Evolutionary conservation across 2,797 vertebrate species (phyloP), one percentile per base, ranked within the genome.

Genomic region (Muscicapa comitata): DNA sequence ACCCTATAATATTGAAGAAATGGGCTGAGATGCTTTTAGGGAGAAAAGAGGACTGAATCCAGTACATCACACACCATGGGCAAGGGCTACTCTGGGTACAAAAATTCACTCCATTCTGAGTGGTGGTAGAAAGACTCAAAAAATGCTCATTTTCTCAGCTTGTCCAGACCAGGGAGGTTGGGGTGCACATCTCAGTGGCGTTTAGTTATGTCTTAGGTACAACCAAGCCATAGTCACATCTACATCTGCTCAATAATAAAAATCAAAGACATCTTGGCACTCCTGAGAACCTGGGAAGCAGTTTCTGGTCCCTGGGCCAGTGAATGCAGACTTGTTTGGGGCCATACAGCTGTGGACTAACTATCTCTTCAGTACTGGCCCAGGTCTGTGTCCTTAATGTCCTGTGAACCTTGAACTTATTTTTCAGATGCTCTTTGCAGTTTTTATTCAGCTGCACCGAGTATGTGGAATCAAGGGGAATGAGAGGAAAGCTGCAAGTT

Each of bases 401-500:
- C 23, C 38, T 51, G 25, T 37, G 17, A 92, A 11, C 35, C 35
- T 73, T 55, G 33, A 82, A 82, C 13, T 43, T 68, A 10, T 84
- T 90, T 77, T 86, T 84, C 65, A 81, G 38, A 33, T 57, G 24
- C 17, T 78, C 35, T 86, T 72, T 65, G 16, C 37, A 43, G 53
- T 40, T 74, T 31, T 90, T 88, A 31, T 42, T 61, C 26, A 77
- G 51, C 43, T 75, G 38, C 47, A 37, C 38, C 50, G 26, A 88
- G 10, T 35, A 19, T 1, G 7, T 63, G 57, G 33, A 86, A 42
- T 43, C 1, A 2, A 61, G 48, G 57, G 50, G 24, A 43, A 35
- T 84, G 65, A 76, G 50, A 43, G 19, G 42, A 91, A 88, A 94
- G 35, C 65, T 91, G n/a, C 31, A 58, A 70, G 37, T 21, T 79